These are phyloP conservation scores for Artibeus jamaicensis DNA, from an alignment of 2,797 vertebrate genomes.

Conservation along the genomic window DNA sequence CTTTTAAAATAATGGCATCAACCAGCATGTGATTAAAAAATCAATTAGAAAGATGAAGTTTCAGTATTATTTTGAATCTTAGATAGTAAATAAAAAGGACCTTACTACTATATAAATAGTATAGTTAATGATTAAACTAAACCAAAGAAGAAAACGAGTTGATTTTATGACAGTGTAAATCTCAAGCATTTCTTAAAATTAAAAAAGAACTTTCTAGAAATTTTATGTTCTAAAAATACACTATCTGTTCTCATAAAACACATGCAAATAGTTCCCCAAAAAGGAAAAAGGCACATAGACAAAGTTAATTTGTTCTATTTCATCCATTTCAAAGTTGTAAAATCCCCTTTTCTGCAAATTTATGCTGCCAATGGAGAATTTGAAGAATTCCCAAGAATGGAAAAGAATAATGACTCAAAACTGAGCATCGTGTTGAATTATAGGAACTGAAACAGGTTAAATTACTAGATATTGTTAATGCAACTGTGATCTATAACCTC, in stretches of 20 bases:
- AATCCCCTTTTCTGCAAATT: neutral
- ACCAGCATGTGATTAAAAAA: neutral
- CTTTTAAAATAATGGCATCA: neutral
- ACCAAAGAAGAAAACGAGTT: neutral
- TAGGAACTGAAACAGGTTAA: neutral
- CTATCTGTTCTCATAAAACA: neutral
- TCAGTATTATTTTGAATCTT: neutral
- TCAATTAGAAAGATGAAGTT: neutral
- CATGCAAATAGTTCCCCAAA: neutral
- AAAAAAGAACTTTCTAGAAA: conserved; percentile 18
- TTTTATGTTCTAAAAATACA: neutral
- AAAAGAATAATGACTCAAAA: neutral
- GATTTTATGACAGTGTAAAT: neutral
- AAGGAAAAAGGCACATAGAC: neutral
- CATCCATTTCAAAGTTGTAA: neutral
- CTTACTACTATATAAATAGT: neutral
- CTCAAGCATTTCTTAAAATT: neutral
- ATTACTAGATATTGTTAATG: neutral
- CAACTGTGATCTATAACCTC: neutral
- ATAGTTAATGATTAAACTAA: neutral
- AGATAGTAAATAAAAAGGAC: neutral
- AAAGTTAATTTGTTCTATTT: neutral
- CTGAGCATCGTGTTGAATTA: neutral
- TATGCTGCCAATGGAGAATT: neutral
- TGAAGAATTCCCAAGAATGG: neutral